Base-by-base conservation (phyloP, 2,113 vertebrate genomes). In the Castor canadensis region DNA sequence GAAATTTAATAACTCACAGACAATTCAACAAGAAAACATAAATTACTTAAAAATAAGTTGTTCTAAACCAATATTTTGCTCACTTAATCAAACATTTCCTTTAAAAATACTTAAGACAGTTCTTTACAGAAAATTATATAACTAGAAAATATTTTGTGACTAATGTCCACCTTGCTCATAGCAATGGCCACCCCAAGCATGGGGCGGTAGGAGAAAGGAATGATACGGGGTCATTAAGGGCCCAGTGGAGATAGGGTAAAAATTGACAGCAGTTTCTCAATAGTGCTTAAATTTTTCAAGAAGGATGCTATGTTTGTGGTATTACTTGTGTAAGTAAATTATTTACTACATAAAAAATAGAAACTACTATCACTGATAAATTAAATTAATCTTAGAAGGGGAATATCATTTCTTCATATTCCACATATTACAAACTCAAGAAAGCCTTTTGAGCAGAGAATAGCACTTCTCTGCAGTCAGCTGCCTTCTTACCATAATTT, bases 131-230 rank as follows among this genome's bases (percentile, higher is more conserved):
- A 80, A 71, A 45, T 35, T 0, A 35, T 54, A 19, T 47, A 15
- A 38, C 5, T 10, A 64, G 73, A 38, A 95, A 73, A 38, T 69
- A 64, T 9, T 62, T 80, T 56, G 26, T 38, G 10, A 58, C 52
- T 49, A 22, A 13, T 49, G 47, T 16, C 49, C 16, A 58, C 11
- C 22, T 76, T 22, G 82, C 38, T 77, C 15, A 3, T 10, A 24
- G 24, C 17, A 28, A 17, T 56, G 11, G 5, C 8, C 3, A 10
- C 4, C n/a, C 6, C 1, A 52, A 47, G 58, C 0, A 5, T 7
- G 9, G 15, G 12, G 0, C 6, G 26, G 13, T 0, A 66, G 9
- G 16, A 22, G 22, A 26, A 20, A 16, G 4, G 15, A 10, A 45
- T 28, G 16, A 38, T n/a, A n/a, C n/a, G 32, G 24, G 35, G n/a